phyloP scores from a whole-genome alignment of 2,888 invertebrate genomes.

The Linnaemya tessellans region DNA sequence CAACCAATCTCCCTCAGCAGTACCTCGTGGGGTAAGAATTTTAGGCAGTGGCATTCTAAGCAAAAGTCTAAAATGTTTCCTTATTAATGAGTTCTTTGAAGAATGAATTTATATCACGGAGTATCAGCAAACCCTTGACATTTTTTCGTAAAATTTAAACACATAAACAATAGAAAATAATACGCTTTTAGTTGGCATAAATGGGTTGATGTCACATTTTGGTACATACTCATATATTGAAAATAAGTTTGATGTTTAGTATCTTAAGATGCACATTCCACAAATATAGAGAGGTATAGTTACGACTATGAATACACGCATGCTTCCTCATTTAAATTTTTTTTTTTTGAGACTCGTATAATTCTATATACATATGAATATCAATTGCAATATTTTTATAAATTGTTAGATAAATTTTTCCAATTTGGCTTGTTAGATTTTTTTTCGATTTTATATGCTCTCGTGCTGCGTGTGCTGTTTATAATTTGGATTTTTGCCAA shows the following conservation, averaged over 20 bases:
- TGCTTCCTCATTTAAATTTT: too few relatives aligned
- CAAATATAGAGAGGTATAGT: slow-evolving; percentile 9
- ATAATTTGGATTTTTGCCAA: slow-evolving; percentile 70
- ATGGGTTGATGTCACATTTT: slow-evolving; percentile 46
- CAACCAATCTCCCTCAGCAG: too few relatives aligned
- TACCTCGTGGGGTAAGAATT: too few relatives aligned
- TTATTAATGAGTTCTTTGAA: too few relatives aligned
- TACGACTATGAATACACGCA: slow-evolving; percentile 51
- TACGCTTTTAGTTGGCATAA: slow-evolving; percentile 54
- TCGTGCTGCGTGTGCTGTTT: slow-evolving; percentile 60
- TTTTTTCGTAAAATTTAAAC: not conserved
- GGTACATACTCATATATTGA: not conserved
- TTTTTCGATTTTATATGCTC: slow-evolving; percentile 33
- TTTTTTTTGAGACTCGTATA: not conserved
- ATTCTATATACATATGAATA: slow-evolving; percentile 27
- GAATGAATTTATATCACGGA: too few relatives aligned
- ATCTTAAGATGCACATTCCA: not conserved
- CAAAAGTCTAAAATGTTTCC: too few relatives aligned
- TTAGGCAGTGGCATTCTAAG: too few relatives aligned
- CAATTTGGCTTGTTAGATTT: slow-evolving; percentile 13
- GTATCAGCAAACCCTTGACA: too few relatives aligned
- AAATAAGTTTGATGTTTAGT: slow-evolving; percentile 35
- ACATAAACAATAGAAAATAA: slow-evolving; percentile 42
- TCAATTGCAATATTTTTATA: slow-evolving; percentile 62
- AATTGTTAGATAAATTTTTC: slow-evolving; percentile 29